Conservation (phyloP, 2,113 vertebrate genomes). For the Prunella himalayana region DNA sequence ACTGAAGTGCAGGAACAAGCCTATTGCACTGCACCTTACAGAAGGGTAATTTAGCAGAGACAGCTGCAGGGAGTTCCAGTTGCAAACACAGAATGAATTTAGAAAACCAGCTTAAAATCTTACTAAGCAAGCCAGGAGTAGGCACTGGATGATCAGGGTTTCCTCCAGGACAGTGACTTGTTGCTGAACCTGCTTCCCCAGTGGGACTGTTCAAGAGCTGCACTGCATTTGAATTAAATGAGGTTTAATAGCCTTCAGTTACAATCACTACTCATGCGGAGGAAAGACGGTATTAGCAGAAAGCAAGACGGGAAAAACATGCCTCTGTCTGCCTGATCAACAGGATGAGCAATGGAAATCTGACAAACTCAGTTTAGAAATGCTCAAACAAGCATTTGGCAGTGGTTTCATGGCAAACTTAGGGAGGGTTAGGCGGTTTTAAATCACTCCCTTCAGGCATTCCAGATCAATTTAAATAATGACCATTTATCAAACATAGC, state of each 20-base stretch:
- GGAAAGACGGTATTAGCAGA: neutral
- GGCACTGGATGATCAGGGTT: neutral
- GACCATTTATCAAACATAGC: neutral
- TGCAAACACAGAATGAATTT: neutral
- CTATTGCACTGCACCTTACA: neutral
- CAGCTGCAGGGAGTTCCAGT: neutral
- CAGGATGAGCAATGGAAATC: neutral
- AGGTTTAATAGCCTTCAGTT: slow-evolving; percentile 1
- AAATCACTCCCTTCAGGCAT: neutral
- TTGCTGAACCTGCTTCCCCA: neutral
- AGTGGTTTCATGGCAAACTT: neutral
- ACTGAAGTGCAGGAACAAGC: accelerated
- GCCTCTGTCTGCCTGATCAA: neutral
- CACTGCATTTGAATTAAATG: neutral
- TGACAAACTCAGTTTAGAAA: neutral
- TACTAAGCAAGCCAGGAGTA: neutral
- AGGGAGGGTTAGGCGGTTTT: neutral
- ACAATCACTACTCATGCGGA: neutral
- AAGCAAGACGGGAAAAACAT: neutral
- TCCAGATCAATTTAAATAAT: neutral
- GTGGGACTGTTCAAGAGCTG: neutral
- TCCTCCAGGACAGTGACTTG: neutral
- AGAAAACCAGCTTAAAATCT: neutral
- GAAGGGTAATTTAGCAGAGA: neutral
- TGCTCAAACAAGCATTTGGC: neutral